Conservation (phyloP, 2,113 vertebrate species). For the Vombatus ursinus region DNA sequence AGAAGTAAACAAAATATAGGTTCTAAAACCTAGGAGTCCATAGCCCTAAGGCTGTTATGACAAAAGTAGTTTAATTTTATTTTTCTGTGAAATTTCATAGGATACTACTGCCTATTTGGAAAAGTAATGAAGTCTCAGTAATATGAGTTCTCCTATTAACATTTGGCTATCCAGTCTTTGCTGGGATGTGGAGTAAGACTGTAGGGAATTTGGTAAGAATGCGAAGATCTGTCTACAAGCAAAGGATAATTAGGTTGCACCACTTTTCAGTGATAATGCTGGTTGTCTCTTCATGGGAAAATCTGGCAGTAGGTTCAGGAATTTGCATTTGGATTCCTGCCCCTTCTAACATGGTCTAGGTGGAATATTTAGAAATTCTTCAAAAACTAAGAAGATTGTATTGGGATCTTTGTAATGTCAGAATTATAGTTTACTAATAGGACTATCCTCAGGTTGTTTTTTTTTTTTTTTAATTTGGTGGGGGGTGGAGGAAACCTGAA, state of each 20-base stretch:
- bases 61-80: constrained; percentile 11
- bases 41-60: not conserved
- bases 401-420: not conserved
- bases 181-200: not conserved
- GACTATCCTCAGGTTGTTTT: not conserved
- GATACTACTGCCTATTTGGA: constrained; percentile 13
- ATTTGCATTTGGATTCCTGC: not conserved
- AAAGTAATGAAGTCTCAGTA: constrained; percentile 24
- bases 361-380: not conserved
- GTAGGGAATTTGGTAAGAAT: not conserved
- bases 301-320: constrained; percentile 4
- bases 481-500: not conserved
- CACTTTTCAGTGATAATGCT: not conserved
- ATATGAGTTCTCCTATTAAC: constrained; percentile 7
- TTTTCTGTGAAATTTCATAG: not conserved
- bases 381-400: not conserved
- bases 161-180: not conserved
- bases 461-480: not conserved
- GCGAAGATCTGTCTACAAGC: constrained; percentile 2
- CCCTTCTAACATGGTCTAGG: not conserved
- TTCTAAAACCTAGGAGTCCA: not conserved
- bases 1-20: not conserved
- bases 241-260: not conserved
- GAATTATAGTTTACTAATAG: not conserved
- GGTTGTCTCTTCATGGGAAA: not conserved